Conservation (phyloP, 2,888 invertebrate species). For the Lasioglossum malachurum region DNA sequence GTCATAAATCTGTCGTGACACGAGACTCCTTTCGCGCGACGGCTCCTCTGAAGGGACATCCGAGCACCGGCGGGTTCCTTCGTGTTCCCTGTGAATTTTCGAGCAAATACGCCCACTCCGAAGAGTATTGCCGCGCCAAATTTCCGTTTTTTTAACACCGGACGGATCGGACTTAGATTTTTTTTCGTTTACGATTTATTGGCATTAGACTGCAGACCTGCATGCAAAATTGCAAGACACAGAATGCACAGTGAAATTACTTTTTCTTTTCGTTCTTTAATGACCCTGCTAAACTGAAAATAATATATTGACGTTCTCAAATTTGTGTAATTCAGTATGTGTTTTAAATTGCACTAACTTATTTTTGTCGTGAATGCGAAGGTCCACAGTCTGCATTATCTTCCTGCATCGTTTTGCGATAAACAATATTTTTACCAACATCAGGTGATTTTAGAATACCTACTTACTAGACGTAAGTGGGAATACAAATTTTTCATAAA, state of each 20-base stretch:
- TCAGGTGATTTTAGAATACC: background rate
- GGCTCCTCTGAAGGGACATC: conserved; percentile 14
- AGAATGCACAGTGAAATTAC: no score
- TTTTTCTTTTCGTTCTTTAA: no score
- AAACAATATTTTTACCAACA: background rate
- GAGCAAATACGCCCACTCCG: background rate
- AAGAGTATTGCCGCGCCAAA: background rate
- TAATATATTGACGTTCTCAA: no score
- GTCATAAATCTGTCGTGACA: conserved; percentile 46
- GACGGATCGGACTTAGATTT: background rate
- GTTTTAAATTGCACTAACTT: no score
- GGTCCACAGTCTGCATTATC: no score
- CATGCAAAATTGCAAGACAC: no score
- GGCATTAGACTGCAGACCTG: no score
- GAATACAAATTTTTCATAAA: background rate
- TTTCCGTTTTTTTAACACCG: background rate
- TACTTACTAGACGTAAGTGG: background rate
- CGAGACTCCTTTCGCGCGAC: conserved; percentile 21
- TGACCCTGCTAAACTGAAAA: no score
- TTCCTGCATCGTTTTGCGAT: background rate
- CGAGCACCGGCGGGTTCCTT: background rate
- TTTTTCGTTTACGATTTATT: background rate
- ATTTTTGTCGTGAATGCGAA: no score
- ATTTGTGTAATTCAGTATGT: no score
- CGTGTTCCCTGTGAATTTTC: background rate